phyloP scores from a whole-genome alignment of 2,888 invertebrate genomes.

The Acanthoscelides obtectus region DNA sequence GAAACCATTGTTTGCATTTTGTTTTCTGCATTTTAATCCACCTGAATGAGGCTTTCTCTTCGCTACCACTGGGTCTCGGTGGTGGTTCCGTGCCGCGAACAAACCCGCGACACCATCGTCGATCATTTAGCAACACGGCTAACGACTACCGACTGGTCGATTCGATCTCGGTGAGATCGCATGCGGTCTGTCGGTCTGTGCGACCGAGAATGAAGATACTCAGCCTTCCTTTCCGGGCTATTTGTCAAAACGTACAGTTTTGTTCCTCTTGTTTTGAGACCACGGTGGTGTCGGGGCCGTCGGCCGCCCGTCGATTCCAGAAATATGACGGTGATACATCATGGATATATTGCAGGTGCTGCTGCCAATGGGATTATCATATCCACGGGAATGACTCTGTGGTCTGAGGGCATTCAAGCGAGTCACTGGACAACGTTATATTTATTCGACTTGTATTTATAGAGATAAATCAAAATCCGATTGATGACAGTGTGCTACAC shows the following conservation, averaged over 20 bases:
- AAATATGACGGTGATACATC: neutral
- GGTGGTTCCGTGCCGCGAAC: neutral
- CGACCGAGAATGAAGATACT: neutral
- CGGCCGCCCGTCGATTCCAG: neutral
- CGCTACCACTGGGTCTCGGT: neutral
- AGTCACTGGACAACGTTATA: no score
- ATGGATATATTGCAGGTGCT: neutral
- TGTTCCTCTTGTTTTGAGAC: neutral
- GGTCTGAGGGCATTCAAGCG: neutral
- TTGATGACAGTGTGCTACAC: no score
- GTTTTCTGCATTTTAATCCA: no score
- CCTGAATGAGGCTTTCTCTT: no score
- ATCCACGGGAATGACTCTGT: neutral
- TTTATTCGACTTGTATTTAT: no score
- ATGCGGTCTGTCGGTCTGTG: neutral
- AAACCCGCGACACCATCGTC: neutral
- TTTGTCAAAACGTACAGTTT: neutral
- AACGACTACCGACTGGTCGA: neutral
- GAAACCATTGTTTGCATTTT: no score
- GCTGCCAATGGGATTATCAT: neutral
- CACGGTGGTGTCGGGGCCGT: neutral
- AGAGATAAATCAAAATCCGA: no score
- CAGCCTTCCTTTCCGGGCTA: neutral
- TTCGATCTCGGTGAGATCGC: no score
- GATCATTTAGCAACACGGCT: neutral